These are phyloP conservation scores for Amblyteles armatorius DNA, from an alignment of 2,888 invertebrate species.

Conservation along the genomic window DNA sequence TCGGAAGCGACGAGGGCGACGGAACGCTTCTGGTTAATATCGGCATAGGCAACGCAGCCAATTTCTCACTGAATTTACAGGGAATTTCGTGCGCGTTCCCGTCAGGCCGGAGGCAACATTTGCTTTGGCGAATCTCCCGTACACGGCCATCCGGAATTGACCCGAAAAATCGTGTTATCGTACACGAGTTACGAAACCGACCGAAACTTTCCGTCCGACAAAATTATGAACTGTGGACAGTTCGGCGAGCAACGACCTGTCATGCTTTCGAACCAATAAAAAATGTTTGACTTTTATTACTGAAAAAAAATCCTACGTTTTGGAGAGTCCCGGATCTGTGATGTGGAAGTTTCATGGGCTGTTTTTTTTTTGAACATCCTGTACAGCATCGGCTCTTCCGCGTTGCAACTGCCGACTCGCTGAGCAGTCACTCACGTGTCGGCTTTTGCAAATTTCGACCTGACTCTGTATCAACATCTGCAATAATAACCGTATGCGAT, in stretches of 20 bases:
- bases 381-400: not conserved
- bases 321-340: too few species aligned
- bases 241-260: not conserved
- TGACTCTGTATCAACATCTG: not conserved
- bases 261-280: not conserved
- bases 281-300: too few species aligned
- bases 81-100: slow-evolving; percentile 38
- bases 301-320: too few species aligned
- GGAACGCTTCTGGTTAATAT: slow-evolving; percentile 55
- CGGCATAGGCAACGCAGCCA: slow-evolving; percentile 44
- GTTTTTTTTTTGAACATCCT: not conserved
- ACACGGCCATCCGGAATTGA: not conserved
- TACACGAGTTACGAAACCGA: not conserved
- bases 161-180: not conserved
- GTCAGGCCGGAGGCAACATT: not conserved
- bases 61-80: slow-evolving; percentile 63
- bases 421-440: not conserved
- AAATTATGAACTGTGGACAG: not conserved
- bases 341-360: not conserved
- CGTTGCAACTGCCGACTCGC: not conserved
- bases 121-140: not conserved
- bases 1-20: slow-evolving; percentile 37
- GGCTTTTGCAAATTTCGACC: slow-evolving; percentile 9
- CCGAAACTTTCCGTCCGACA: not conserved
- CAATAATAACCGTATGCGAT: not conserved